phyloP scores from a whole-genome alignment of 2,113 vertebrate species.

The Erpornis zantholeuca region DNA sequence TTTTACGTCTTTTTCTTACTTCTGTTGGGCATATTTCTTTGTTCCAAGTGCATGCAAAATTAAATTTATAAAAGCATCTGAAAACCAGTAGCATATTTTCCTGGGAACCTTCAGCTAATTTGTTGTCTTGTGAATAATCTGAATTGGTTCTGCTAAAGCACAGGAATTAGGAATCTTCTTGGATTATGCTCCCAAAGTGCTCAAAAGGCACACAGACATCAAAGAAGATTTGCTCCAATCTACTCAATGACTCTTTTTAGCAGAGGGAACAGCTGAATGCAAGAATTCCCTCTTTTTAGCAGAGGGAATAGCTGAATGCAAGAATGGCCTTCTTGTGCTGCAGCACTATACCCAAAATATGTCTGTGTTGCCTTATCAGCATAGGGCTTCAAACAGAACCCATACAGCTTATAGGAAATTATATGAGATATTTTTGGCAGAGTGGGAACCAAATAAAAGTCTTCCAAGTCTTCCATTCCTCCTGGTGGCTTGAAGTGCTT shows the following conservation, averaged over 20 bases:
- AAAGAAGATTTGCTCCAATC: neutral
- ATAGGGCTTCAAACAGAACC: neutral
- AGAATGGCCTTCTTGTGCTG: neutral
- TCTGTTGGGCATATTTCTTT: neutral
- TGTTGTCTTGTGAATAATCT: neutral
- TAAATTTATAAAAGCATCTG: neutral
- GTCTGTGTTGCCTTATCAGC: neutral
- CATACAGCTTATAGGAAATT: neutral
- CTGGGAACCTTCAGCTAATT: neutral
- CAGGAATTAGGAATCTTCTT: neutral
- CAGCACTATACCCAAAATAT: neutral
- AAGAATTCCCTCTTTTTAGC: neutral
- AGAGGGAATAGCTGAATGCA: neutral
- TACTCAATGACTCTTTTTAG: neutral
- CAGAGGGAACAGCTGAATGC: too few relatives aligned
- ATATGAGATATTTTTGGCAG: neutral
- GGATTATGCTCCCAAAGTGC: neutral
- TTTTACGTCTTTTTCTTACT: neutral
- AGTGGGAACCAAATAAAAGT: neutral
- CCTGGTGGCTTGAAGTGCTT: neutral
- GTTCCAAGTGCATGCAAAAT: neutral
- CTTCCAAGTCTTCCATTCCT: neutral
- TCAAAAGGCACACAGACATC: neutral
- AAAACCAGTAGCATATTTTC: neutral
- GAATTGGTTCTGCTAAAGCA: neutral